Conservation (phyloP, 2,113 vertebrate species). For the Mastomys natalensis region DNA sequence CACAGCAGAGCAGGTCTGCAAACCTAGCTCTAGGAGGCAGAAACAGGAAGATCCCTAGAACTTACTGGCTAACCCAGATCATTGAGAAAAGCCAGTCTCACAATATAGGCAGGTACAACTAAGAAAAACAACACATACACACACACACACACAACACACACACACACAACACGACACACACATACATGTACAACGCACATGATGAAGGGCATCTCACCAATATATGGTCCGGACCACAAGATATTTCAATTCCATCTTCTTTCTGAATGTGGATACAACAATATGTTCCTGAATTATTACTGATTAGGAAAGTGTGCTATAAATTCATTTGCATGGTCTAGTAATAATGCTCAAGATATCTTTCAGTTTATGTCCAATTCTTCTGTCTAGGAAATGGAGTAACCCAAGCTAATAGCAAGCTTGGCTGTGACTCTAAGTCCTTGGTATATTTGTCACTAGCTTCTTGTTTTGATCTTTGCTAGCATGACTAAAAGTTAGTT, state of each 20-base stretch:
- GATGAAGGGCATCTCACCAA: neutral
- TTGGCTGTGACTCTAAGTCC: neutral
- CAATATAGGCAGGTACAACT: neutral
- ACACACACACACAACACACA: neutral
- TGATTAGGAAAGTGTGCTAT: neutral
- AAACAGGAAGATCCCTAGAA: neutral
- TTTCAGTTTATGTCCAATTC: neutral
- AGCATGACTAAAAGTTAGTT: neutral
- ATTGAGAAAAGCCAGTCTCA: neutral
- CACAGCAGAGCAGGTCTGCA: neutral
- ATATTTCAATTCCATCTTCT: neutral
- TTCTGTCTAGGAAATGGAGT: neutral
- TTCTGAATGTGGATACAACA: neutral
- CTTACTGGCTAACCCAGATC: neutral
- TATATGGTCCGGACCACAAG: neutral
- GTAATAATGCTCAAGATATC: neutral
- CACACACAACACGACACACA: neutral
- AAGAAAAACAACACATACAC: neutral
- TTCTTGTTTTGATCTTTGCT: constrained; percentile 15
- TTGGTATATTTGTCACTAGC: constrained; percentile 25
- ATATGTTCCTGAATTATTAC: neutral
- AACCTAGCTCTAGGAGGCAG: neutral
- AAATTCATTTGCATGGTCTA: neutral
- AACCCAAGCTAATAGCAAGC: neutral
- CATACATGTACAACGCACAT: no score